Evolutionary conservation across 2,888 invertebrate genomes (phyloP).

Genomic region (Seira musarum): DNA sequence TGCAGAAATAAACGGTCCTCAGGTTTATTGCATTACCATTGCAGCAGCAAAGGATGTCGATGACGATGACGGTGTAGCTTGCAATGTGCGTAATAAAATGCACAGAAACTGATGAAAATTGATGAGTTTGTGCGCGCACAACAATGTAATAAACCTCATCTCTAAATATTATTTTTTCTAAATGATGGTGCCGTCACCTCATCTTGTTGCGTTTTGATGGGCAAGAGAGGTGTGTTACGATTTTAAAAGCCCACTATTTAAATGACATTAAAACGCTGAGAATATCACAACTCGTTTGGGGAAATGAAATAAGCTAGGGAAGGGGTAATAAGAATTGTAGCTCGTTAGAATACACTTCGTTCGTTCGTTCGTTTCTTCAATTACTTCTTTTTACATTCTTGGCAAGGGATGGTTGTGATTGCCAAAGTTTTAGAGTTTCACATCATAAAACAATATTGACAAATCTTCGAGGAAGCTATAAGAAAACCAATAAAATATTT

Average conservation of each 20-base stretch:
- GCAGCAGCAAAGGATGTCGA: too few relatives aligned
- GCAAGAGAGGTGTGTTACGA: neutral
- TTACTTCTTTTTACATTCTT: neutral
- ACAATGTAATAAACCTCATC: conserved; percentile 4
- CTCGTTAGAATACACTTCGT: too few relatives aligned
- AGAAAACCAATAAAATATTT: neutral
- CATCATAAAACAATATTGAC: conserved; percentile 4
- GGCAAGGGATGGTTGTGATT: neutral
- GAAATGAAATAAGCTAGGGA: neutral
- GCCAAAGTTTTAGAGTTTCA: neutral
- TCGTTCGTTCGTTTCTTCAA: neutral
- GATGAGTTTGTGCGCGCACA: neutral
- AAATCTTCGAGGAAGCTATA: conserved; percentile 10
- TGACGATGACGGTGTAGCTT: too few relatives aligned
- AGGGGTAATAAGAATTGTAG: neutral
- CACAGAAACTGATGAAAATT: too few relatives aligned
- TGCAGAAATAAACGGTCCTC: too few relatives aligned
- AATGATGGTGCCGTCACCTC: conserved; percentile 13
- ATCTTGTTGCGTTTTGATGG: conserved; percentile 1
- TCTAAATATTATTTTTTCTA: neutral
- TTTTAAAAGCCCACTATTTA: conserved; percentile 10
- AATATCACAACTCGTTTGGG: neutral
- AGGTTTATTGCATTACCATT: too few relatives aligned
- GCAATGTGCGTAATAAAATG: too few relatives aligned
- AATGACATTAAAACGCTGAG: conserved; percentile 3